Conservation (phyloP, 2,797 vertebrate species). For the Poecile montanus region DNA sequence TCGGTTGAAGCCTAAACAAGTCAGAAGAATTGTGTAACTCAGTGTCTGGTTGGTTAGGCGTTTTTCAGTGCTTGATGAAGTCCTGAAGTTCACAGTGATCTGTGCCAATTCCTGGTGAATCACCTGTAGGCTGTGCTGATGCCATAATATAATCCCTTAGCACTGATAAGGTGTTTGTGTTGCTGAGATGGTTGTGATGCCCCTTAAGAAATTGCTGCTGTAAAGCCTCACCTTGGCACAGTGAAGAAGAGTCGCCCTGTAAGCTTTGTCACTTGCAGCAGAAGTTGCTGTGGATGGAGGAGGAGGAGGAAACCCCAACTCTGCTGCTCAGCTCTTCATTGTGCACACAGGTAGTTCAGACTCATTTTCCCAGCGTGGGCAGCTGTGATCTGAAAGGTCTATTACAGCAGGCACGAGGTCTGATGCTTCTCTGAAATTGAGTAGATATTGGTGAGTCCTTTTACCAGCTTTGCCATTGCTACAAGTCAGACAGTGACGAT, state of each 20-base stretch:
- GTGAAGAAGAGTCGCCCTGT: rapidly evolving
- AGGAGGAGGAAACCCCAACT: background rate
- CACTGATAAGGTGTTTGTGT: background rate
- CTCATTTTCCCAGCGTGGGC: background rate
- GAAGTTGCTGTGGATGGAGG: background rate
- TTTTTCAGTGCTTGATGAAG: background rate
- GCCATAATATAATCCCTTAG: background rate
- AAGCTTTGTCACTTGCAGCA: background rate
- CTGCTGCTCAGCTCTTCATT: background rate
- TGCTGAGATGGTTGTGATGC: background rate
- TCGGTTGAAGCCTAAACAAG: background rate
- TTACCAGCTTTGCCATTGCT: background rate
- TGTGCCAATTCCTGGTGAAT: background rate
- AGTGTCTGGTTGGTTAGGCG: background rate
- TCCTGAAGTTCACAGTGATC: background rate
- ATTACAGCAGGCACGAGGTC: background rate
- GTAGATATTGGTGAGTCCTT: background rate
- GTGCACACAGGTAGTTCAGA: background rate
- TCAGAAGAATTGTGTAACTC: background rate
- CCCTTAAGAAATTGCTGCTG: background rate
- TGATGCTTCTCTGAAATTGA: background rate
- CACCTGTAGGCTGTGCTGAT: background rate
- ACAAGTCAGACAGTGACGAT: background rate
- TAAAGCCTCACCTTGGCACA: background rate
- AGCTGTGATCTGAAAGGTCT: background rate